phyloP scores from a whole-genome alignment of 2,113 vertebrate genomes.

The Dipodomys ordii region DNA sequence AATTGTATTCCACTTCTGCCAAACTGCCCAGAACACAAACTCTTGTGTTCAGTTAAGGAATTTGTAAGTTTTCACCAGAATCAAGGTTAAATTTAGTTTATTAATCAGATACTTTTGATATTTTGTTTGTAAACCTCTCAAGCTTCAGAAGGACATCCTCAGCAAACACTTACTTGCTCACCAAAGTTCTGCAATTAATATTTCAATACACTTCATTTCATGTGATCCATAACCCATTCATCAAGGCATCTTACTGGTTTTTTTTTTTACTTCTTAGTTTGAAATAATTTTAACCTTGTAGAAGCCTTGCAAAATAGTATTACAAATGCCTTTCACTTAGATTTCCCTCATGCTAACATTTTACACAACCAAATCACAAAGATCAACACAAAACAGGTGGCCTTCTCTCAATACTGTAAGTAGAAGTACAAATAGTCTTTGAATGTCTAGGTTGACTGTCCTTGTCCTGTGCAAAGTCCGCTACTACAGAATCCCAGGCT shows the following conservation, averaged over 20 bases:
- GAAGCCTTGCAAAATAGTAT: not conserved
- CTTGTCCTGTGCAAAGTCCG: too few species aligned
- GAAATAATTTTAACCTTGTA: not conserved
- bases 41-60: not conserved
- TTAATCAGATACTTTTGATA: not conserved
- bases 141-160: not conserved
- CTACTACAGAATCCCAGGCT: not conserved
- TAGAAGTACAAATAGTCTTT: not conserved
- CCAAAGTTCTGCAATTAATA: not conserved
- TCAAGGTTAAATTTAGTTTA: not conserved
- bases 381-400: not conserved
- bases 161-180: not conserved
- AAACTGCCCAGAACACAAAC: not conserved
- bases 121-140: not conserved
- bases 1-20: not conserved
- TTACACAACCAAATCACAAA: not conserved
- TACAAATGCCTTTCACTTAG: not conserved
- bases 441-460: rapidly evolving
- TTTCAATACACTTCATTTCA: not conserved
- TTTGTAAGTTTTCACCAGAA: not conserved
- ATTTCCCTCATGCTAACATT: not conserved
- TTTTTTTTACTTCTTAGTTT: not conserved
- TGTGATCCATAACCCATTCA: not conserved
- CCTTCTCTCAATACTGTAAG: rapidly evolving
- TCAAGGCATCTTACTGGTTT: not conserved